Percentiles rank a stretch among this genome's conserved stretches.
These are phyloP conservation scores for Apis dorsata DNA, from an alignment of 1,140 invertebrate genomes.

Conservation along the genomic window DNA sequence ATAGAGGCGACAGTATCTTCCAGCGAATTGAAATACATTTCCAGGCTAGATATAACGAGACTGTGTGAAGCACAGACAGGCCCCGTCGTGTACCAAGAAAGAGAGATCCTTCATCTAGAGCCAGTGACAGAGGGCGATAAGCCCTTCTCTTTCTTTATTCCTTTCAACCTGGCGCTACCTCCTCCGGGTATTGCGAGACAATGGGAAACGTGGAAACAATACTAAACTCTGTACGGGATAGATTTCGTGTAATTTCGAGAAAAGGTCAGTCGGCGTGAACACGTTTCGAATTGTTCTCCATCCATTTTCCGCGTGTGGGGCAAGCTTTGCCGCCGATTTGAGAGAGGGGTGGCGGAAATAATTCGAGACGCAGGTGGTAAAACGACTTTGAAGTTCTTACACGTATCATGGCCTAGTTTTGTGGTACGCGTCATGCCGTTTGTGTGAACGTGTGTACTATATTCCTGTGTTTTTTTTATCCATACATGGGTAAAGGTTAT, in stretches of 20 bases:
- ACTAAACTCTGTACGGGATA: slow-evolving; percentile 20
- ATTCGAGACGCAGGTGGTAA: not conserved
- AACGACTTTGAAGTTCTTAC: not conserved
- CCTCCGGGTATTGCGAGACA: not conserved
- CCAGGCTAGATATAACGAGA: slow-evolving; percentile 56
- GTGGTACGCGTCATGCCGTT: too few relatives aligned
- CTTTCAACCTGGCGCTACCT: not conserved
- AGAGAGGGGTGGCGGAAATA: not conserved
- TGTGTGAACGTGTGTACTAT: not conserved
- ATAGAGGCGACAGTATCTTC: slow-evolving; percentile 53
- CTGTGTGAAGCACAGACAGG: slow-evolving; percentile 4
- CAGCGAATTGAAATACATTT: slow-evolving; percentile 66
- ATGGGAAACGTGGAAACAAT: slow-evolving; percentile 22
- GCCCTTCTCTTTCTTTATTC: not conserved
- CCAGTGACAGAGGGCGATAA: slow-evolving; percentile 44
- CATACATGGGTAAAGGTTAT: too few relatives aligned
- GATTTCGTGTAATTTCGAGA: slow-evolving; percentile 30
- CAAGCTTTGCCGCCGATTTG: not conserved
- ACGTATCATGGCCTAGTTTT: not conserved
- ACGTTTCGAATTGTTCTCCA: not conserved
- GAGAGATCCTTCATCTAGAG: slow-evolving; percentile 34
- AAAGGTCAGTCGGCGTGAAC: slow-evolving; percentile 1
- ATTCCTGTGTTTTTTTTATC: too few relatives aligned
- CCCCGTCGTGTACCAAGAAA: not conserved
- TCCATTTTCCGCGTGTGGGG: not conserved